phyloP scores from a whole-genome alignment of 1,140 invertebrate species.

The Drosophila kanapiae region DNA sequence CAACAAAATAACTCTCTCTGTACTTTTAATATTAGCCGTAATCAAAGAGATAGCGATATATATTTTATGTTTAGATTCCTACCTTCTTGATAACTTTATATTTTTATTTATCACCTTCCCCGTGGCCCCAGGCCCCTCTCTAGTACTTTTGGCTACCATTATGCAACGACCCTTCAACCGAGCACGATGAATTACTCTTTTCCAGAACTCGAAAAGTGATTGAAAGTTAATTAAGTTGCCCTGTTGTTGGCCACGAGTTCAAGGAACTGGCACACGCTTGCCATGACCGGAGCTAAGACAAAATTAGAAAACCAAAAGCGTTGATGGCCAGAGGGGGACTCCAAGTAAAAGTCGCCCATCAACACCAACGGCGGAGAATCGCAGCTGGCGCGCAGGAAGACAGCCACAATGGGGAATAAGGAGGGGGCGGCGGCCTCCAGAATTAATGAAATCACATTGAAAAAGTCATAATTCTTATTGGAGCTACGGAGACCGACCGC shows the following conservation, averaged over 20 bases:
- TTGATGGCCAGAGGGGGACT: slow-evolving; percentile 44
- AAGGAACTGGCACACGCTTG: slow-evolving; percentile 65
- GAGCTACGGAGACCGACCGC: slow-evolving; percentile 54
- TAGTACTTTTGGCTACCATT: slow-evolving; percentile 12
- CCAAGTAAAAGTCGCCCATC: slow-evolving; percentile 77
- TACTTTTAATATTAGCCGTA: background rate
- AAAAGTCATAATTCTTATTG: slow-evolving; percentile 80
- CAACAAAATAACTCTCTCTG: background rate
- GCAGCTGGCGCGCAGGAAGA: slow-evolving; percentile 11
- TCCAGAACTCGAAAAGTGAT: slow-evolving; percentile 41
- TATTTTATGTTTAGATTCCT: background rate
- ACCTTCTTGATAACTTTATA: background rate
- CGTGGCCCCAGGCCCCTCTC: background rate
- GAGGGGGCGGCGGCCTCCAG: slow-evolving; percentile 19
- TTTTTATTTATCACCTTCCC: background rate
- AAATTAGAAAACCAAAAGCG: slow-evolving; percentile 47
- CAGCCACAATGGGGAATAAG: background rate
- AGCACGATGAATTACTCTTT: slow-evolving; percentile 28
- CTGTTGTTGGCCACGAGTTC: slow-evolving; percentile 51
- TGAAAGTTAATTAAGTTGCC: slow-evolving; percentile 80
- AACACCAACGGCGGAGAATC: slow-evolving; percentile 72
- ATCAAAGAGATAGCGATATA: background rate
- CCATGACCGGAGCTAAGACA: slow-evolving; percentile 13
- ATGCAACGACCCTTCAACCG: slow-evolving; percentile 51
- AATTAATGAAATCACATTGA: slow-evolving; percentile 82